Evolutionary conservation across 2,888 invertebrate genomes (phyloP).

Genomic region (Dryomyza anilis): DNA sequence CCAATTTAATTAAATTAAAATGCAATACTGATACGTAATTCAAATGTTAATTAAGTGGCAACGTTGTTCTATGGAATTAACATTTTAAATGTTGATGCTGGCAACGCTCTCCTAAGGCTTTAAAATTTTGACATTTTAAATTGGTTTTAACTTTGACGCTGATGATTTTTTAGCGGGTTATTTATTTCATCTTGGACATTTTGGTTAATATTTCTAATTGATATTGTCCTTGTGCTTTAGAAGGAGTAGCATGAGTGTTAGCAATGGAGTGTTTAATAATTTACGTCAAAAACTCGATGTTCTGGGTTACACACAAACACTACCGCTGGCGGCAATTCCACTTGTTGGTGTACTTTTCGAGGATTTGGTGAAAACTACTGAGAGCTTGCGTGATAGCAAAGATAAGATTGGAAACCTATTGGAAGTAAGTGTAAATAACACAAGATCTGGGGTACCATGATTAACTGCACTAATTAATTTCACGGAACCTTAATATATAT

Average conservation of each 20-base stretch:
- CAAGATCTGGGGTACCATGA: no score
- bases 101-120: no score
- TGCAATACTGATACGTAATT: no score
- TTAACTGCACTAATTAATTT: no score
- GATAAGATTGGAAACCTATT: slow-evolving; percentile 72
- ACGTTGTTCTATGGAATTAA: no score
- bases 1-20: no score
- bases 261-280: slow-evolving; percentile 53
- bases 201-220: not conserved
- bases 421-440: slow-evolving; percentile 65
- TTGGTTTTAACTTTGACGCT: no score
- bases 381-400: slow-evolving; percentile 84
- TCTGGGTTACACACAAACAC: slow-evolving; percentile 78
- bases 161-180: no score
- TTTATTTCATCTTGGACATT: not conserved
- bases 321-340: slow-evolving; percentile 78
- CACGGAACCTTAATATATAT: not conserved
- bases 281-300: slow-evolving; percentile 75
- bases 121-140: no score
- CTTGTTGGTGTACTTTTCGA: slow-evolving; percentile 80
- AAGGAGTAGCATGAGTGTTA: slow-evolving; percentile 43
- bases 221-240: no score
- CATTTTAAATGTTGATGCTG: no score
- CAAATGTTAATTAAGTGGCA: no score
- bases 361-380: slow-evolving; percentile 87